Evolutionary conservation across 2,888 invertebrate species (phyloP), one percentile per base, ranked within the genome.

Genomic region (Operophtera brumata): DNA sequence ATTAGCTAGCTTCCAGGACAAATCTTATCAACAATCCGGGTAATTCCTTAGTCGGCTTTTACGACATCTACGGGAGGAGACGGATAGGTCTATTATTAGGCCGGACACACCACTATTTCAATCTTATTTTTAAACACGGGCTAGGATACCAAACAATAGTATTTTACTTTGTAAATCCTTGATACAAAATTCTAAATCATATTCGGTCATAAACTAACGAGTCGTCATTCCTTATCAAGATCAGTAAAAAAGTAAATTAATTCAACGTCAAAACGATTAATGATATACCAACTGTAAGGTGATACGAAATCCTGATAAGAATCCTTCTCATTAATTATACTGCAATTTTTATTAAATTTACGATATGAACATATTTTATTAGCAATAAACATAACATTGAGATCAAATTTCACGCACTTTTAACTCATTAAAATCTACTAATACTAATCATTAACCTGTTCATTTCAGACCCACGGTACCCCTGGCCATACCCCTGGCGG

Each of bases 241-340:
- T 64, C 52, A 11, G 8, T 36, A 35, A 62, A 66, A 64, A 61
- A 57, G 47, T 50, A 39, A 65, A 66, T 67, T 66, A 64, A 66
- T 67, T 62, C 59, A 49, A 58, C 58, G 61, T 62, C 61, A 56
- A 51, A 52, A 66, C 61, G 64, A 69, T 69, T 69, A 69, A 69
- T 69, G 69, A 66, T 62, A 60, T 41, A 42, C 59, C 25, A 58
- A 59, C 41, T 55, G 61, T 64, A 63, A 67, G 57, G 49, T 52
- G 65, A 69, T 61, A 63, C 45, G 34, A 37, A 43, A 55, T 54
- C 47, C 32, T 49, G 63, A 64, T 64, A 61, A 57, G 51, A 44
- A 56, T 30, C 60, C 44, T 54, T 48, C 47, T 48, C 46, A 57
- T 61, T 59, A 59, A 55, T 64, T 52, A 57, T 55, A 57, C 57